Conservation (phyloP, 2,113 vertebrate species). For the Melospiza melodia region DNA sequence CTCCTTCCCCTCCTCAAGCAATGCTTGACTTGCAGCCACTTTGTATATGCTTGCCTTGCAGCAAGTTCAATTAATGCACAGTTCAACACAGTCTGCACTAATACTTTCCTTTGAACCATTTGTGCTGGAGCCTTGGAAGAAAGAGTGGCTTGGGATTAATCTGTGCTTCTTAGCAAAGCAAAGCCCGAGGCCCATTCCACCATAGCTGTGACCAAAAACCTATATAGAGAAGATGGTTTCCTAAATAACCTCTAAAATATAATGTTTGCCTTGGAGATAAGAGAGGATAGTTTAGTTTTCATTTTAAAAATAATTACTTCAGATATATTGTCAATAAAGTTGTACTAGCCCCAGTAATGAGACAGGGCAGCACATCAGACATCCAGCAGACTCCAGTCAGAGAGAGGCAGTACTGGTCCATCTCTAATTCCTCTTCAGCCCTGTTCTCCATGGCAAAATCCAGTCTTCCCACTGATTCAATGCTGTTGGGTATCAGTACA, state of each 20-base stretch:
- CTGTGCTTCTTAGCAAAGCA: not conserved
- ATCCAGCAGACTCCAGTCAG: not conserved
- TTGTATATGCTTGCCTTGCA: not conserved
- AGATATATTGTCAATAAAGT: not conserved
- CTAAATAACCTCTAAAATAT: not conserved
- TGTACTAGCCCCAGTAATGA: not conserved
- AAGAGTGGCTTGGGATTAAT: not conserved
- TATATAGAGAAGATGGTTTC: not conserved
- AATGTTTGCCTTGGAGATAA: not conserved
- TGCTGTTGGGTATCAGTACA: not conserved
- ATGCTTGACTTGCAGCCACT: not conserved
- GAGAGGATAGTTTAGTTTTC: not conserved
- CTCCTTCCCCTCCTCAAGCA: not conserved
- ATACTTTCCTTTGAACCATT: not conserved
- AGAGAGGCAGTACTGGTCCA: not conserved
- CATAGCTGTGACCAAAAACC: not conserved
- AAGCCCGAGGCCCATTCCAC: not conserved
- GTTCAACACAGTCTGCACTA: not conserved
- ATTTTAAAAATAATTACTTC: not conserved
- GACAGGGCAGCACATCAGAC: not conserved
- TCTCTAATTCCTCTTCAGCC: not conserved
- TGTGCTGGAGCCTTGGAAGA: not conserved
- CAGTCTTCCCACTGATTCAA: not conserved
- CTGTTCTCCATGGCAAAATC: not conserved
- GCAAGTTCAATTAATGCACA: not conserved